Percentiles rank a stretch among this genome's conserved stretches.
Evolutionary conservation across 2,113 vertebrate species (phyloP).

Genomic region (Ranitomeya imitator): DNA sequence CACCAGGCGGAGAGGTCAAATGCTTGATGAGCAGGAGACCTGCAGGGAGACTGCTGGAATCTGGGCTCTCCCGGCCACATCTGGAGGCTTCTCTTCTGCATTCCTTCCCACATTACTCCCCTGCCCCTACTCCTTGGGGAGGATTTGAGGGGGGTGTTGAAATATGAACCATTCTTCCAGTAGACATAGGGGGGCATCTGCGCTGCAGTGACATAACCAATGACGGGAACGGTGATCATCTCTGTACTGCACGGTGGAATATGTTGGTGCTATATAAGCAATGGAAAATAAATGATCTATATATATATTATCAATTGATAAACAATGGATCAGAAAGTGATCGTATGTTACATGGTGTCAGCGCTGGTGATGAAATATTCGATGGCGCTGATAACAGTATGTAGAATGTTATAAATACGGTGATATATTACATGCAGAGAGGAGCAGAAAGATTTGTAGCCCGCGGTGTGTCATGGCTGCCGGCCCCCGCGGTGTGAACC

Average conservation of each 20-base stretch:
- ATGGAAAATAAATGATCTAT: no score
- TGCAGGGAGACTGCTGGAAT: constrained; percentile 62
- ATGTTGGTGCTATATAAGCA: no score
- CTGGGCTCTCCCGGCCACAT: constrained; percentile 47
- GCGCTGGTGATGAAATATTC: background rate
- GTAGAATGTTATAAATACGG: no score
- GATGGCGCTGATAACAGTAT: no score
- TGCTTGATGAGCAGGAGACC: constrained; percentile 47
- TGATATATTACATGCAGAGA: no score
- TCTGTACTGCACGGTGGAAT: no score
- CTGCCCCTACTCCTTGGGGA: background rate
- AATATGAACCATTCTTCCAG: constrained; percentile 4
- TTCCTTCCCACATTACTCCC: constrained; percentile 56
- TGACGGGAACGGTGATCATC: no score
- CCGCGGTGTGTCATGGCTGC: no score
- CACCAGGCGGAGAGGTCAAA: constrained; percentile 63
- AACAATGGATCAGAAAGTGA: background rate
- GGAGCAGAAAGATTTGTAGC: no score
- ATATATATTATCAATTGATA: no score
- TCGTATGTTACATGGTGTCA: background rate
- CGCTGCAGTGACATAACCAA: background rate
- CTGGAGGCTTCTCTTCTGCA: constrained; percentile 60
- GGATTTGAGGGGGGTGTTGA: constrained; percentile 1
- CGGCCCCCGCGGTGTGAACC: no score
- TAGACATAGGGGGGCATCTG: constrained; percentile 21